These are phyloP conservation scores for Tyto alba DNA, from an alignment of 2,113 vertebrate genomes.

Conservation along the genomic window DNA sequence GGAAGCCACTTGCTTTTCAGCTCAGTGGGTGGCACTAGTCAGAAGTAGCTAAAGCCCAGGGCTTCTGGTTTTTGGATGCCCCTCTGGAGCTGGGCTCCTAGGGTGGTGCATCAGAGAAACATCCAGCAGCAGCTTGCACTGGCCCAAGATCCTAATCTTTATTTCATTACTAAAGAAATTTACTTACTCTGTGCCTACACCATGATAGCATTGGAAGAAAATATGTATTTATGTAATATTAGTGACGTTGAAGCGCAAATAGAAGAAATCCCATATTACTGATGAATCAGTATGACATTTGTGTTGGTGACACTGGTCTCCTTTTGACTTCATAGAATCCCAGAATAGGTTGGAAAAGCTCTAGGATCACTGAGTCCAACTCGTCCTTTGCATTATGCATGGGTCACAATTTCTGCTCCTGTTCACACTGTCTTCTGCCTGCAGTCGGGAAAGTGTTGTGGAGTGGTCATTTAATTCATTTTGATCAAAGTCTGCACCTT, in stretches of 20 bases:
- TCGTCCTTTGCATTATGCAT: background rate
- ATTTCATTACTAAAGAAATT: background rate
- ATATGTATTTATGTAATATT: background rate
- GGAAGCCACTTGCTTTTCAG: background rate
- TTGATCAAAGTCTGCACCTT: conserved; percentile 30
- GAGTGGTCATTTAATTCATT: conserved; percentile 10
- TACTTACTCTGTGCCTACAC: background rate
- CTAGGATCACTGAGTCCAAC: background rate
- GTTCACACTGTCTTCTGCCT: background rate
- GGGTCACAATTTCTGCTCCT: background rate
- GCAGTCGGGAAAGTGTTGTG: background rate
- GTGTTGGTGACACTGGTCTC: background rate
- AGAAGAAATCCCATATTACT: background rate
- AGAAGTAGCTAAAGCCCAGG: background rate
- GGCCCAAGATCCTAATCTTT: background rate
- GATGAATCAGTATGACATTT: background rate
- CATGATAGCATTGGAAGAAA: background rate
- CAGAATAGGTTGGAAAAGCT: background rate
- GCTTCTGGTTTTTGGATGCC: background rate
- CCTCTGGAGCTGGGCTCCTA: background rate
- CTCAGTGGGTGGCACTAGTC: background rate
- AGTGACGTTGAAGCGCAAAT: background rate
- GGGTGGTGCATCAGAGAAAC: background rate
- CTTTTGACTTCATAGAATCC: background rate
- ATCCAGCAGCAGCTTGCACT: background rate